Evolutionary conservation across 2,888 invertebrate genomes (phyloP).

Genomic region (Orthonevra nobilis): DNA sequence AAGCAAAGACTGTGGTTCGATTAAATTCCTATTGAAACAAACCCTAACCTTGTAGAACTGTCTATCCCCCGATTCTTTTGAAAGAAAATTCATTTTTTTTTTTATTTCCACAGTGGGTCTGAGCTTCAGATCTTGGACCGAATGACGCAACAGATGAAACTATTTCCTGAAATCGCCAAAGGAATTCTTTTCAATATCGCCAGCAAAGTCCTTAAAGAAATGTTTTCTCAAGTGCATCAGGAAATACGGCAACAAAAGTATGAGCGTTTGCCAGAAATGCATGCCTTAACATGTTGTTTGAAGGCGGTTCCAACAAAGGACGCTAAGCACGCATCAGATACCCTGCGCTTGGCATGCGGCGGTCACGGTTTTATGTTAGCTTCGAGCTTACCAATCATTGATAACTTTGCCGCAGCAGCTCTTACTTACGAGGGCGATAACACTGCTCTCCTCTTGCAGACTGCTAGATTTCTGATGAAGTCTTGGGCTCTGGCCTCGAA

Average conservation of each 20-base stretch:
- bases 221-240: slow-evolving; percentile 88
- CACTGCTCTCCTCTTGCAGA: slow-evolving; percentile 94
- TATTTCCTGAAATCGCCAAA: slow-evolving; percentile 91
- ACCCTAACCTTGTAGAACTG: too few species aligned
- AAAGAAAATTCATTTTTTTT: slow-evolving; percentile 81
- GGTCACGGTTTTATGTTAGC: slow-evolving; percentile 96
- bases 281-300: slow-evolving; percentile 93
- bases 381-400: slow-evolving; percentile 90
- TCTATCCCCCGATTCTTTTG: too few species aligned
- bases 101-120: slow-evolving; percentile 83
- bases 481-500: slow-evolving; percentile 85
- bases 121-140: slow-evolving; percentile 96
- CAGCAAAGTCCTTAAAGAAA: slow-evolving; percentile 84
- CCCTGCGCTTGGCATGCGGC: slow-evolving; percentile 92
- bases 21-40: too few species aligned
- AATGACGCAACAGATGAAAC: slow-evolving; percentile 95
- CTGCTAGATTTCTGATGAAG: slow-evolving; percentile 91
- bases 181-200: slow-evolving; percentile 89
- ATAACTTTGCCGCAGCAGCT: slow-evolving; percentile 89
- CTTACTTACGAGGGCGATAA: slow-evolving; percentile 98
- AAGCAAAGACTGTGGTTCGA: too few species aligned
- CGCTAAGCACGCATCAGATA: slow-evolving; percentile 87
- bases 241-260: slow-evolving; percentile 90
- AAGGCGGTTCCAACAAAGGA: slow-evolving; percentile 91
- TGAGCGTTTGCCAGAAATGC: slow-evolving; percentile 89